Base-by-base conservation (phyloP, 1,140 invertebrate species). In the Ceratina australensis region DNA sequence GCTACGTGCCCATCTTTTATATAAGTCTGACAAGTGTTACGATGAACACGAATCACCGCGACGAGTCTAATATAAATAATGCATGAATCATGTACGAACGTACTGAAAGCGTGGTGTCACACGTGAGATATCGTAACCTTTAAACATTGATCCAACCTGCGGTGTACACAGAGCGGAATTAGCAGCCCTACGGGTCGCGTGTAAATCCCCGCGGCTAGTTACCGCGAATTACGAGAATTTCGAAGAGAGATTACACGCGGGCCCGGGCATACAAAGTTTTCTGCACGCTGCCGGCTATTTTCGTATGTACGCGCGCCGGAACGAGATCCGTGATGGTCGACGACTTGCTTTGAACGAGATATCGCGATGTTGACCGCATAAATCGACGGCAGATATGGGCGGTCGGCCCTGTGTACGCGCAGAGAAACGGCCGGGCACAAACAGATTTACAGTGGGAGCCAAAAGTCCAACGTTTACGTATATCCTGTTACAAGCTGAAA, bases 271-370 rank as follows among this genome's bases (percentile, higher is more conserved):
- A 49, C 72, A 47, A 73, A 78, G 79, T 79, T 84, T 84, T 84
- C 75, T 79, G 61, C 83, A 60, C 68, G 57, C 74, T 64, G 65
- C 64, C 49, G 71, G 83, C 83, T 85, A 85, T 85, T 85, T 85
- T 79, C 72, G 82, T 84, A 49, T 79, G 67, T 42, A 72, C 82
- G 3, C 3, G 33, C 33, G 33, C 10, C 33, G 33, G 79, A 75
- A 78, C 82, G 59, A 33, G 52, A 59, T 78, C 78, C 78, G 61
- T 20, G 71, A 78, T 81, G 74, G 79, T 26, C 73, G 79, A 78
- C 61, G 78, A 78, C 75, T 81, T 79, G 79, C 74, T 84, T 85
- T 79, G 83, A 85, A 49, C 75, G 79, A 84, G 82, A 76, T 85
- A 84, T 84, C 72, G 83, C 83, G 52, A 79, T 76, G 82, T 60